Evolutionary conservation across 2,797 vertebrate species (phyloP).

Genomic region (Megaceryle alcyon): DNA sequence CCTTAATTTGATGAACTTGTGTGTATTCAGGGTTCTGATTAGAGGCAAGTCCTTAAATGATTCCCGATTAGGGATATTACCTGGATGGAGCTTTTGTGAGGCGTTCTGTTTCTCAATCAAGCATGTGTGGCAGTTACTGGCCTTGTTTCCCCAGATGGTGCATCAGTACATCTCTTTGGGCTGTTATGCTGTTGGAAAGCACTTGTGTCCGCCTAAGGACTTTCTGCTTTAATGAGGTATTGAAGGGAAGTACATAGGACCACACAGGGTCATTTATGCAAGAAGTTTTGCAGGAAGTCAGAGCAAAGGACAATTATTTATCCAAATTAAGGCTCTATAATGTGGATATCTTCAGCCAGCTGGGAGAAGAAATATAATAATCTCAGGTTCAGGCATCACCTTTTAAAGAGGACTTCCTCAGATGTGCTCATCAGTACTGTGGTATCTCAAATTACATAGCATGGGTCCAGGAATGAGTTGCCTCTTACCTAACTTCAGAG

Average conservation of each 20-base stretch:
- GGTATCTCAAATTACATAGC: neutral
- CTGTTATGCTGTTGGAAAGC: neutral
- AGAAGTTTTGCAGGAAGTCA: neutral
- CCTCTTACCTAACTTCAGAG: neutral
- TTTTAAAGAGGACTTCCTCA: neutral
- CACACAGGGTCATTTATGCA: neutral
- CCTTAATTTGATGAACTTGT: neutral
- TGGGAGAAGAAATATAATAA: neutral
- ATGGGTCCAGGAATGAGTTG: neutral
- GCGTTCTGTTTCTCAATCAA: neutral
- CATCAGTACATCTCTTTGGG: fast-evolving
- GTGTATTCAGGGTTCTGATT: neutral
- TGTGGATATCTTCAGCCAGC: neutral
- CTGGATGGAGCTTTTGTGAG: neutral
- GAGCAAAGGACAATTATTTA: neutral
- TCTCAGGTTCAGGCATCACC: neutral
- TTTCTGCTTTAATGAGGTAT: fast-evolving
- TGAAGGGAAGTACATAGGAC: neutral
- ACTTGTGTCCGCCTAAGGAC: neutral
- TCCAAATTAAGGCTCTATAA: neutral
- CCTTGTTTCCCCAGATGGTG: neutral
- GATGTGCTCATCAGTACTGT: fast-evolving
- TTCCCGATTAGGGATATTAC: neutral
- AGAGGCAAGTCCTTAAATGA: neutral
- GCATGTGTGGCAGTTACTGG: fast-evolving